phyloP scores from a whole-genome alignment of 2,797 vertebrate species.

The Phyllotis vaccarum region DNA sequence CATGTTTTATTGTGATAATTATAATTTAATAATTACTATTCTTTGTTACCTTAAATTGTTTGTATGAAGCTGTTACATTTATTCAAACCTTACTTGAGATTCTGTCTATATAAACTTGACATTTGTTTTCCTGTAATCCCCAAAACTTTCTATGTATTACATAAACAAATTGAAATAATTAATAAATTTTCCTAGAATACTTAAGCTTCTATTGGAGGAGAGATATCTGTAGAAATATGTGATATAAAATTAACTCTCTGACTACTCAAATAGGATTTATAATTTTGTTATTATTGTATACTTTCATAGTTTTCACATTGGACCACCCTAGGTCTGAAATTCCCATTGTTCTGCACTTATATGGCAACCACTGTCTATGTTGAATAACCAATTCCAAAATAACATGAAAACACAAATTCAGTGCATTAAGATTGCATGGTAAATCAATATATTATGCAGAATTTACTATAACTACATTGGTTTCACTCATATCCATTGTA shows the following conservation, averaged over 20 bases:
- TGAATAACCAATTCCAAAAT: not conserved
- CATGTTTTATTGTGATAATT: constrained; percentile 2
- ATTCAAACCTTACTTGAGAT: constrained; percentile 56
- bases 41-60: not conserved
- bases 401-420: not conserved
- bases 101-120: not conserved
- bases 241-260: not conserved
- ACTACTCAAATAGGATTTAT: not conserved
- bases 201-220: constrained; percentile 18
- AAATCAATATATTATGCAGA: not conserved
- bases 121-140: constrained; percentile 38
- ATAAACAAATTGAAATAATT: constrained; percentile 51
- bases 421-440: not conserved
- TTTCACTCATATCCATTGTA: not conserved
- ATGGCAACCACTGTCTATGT: not conserved
- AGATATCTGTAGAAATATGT: constrained; percentile 5
- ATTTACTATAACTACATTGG: constrained; percentile 7
- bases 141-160: constrained; percentile 28
- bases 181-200: constrained; percentile 29
- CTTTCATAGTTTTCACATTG: not conserved
- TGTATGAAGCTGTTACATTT: not conserved
- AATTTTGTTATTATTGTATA: not conserved
- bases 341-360: not conserved
- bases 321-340: not conserved
- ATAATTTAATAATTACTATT: not conserved